Evolutionary conservation across 2,888 invertebrate species (phyloP).

Genomic region (Cecidostiba fungosa): DNA sequence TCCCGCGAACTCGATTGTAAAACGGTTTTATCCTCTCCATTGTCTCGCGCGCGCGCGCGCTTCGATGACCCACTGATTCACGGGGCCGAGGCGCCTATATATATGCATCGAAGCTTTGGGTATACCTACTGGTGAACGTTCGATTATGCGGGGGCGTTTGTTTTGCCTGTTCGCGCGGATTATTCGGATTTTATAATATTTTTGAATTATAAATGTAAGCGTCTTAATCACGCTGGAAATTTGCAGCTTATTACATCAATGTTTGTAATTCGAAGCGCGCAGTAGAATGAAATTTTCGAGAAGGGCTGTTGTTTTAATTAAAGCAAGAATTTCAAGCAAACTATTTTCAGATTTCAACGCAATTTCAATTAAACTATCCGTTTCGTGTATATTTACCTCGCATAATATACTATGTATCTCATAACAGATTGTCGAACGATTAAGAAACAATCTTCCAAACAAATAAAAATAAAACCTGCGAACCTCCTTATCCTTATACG

Average conservation of each 20-base stretch:
- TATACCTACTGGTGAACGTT: background rate
- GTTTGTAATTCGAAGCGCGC: too few relatives aligned
- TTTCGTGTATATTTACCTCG: too few relatives aligned
- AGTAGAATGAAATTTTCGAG: too few relatives aligned
- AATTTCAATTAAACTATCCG: background rate
- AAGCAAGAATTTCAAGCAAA: too few relatives aligned
- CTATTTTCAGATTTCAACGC: background rate
- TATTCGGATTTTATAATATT: background rate
- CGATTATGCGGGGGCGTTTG: background rate
- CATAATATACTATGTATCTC: too few relatives aligned
- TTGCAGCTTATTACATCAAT: background rate
- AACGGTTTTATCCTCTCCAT: constrained; percentile 43
- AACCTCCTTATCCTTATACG: background rate
- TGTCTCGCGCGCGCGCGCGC: constrained; percentile 25
- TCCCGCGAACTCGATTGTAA: constrained; percentile 19
- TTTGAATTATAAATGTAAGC: background rate
- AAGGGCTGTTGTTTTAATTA: too few relatives aligned
- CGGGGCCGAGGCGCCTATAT: background rate
- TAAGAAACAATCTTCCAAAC: background rate
- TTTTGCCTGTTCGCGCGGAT: background rate
- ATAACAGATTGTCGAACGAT: background rate
- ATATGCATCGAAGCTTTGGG: background rate
- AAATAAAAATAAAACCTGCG: background rate
- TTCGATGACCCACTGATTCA: constrained; percentile 35
- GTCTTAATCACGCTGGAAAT: background rate